phyloP scores from a whole-genome alignment of 2,113 vertebrate species.

The Aix galericulata region DNA sequence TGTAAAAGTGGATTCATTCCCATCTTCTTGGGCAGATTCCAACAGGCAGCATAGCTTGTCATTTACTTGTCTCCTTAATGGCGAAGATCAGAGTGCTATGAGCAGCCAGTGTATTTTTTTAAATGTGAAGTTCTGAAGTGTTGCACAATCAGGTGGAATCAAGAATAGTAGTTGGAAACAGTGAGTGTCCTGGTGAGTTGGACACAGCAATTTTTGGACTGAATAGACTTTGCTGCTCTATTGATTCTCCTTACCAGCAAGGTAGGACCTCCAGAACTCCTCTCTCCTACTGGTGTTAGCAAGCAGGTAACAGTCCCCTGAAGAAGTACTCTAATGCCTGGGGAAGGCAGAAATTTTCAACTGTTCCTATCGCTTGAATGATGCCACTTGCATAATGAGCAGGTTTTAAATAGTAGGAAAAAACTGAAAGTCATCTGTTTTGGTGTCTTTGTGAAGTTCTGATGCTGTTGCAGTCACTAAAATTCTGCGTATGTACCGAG shows the following conservation, averaged over 20 bases:
- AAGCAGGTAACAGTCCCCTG: background rate
- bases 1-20: background rate
- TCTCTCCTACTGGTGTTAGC: background rate
- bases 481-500: background rate
- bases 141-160: background rate
- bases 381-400: background rate
- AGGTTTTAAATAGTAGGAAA: background rate
- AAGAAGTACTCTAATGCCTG: background rate
- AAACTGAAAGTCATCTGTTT: background rate
- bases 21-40: background rate
- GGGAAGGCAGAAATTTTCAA: background rate
- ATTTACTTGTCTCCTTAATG: background rate
- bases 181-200: background rate
- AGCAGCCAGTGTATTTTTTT: background rate
- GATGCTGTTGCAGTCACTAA: background rate
- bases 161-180: background rate
- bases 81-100: background rate
- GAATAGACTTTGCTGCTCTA: background rate
- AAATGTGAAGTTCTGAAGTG: background rate
- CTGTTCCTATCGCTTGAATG: background rate
- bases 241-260: background rate
- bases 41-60: background rate
- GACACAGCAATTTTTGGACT: background rate
- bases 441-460: background rate
- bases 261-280: background rate